phyloP scores from a whole-genome alignment of 2,888 invertebrate genomes.

The Stratiomys singularior region DNA sequence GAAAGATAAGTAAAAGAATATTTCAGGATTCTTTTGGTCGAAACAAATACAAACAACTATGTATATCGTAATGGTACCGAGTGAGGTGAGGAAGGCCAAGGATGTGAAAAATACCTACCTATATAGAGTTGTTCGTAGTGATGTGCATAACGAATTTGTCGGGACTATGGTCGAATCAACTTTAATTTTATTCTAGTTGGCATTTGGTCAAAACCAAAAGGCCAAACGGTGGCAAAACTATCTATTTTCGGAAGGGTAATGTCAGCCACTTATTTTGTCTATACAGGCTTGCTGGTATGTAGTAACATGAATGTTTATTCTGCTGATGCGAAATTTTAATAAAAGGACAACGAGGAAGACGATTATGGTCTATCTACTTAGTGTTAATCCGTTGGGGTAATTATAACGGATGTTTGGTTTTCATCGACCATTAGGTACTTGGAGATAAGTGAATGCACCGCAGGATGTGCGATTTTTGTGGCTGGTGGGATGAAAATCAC shows the following conservation, averaged over 20 bases:
- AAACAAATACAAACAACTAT: neutral
- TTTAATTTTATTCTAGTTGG: conserved; percentile 5
- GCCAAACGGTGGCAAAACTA: conserved; percentile 33
- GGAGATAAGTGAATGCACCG: neutral
- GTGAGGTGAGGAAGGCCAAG: too few relatives aligned
- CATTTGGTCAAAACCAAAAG: conserved; percentile 34
- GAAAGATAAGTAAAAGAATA: conserved; percentile 3
- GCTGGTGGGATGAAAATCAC: too few relatives aligned
- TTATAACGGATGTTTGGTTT: conserved; percentile 39
- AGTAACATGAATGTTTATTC: neutral
- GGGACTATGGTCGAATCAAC: neutral
- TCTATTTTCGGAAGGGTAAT: conserved; percentile 30
- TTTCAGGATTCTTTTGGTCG: neutral
- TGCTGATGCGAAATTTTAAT: conserved; percentile 19
- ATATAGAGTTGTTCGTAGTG: too few relatives aligned
- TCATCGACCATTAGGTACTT: conserved; percentile 19
- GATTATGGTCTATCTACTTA: conserved; percentile 20
- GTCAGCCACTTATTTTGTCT: neutral
- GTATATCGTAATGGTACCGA: too few relatives aligned
- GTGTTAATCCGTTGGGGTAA: conserved; percentile 32
- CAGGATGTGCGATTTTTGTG: neutral
- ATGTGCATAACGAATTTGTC: too few relatives aligned
- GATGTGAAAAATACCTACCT: too few relatives aligned
- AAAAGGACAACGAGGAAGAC: conserved; percentile 3
- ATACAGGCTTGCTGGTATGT: neutral